Evolutionary conservation across 2,888 invertebrate species (phyloP).

Genomic region (Sceliomorpha sp.): DNA sequence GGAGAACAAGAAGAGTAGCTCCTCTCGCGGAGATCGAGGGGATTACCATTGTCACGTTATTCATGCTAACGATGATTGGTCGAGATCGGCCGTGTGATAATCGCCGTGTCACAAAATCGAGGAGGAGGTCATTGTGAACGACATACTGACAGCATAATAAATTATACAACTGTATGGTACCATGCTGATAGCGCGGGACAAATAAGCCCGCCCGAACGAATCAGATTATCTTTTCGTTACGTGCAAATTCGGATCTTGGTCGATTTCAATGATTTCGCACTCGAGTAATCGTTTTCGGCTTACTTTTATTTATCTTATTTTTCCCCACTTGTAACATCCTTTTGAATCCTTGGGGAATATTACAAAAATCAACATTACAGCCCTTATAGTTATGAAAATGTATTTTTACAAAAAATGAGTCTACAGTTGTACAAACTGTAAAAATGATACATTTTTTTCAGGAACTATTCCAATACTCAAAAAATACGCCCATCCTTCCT

Average conservation of each 20-base stretch:
- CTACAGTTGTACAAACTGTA: no score
- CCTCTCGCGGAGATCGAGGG: conserved; percentile 63
- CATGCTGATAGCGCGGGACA: conserved; percentile 44
- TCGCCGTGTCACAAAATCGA: conserved; percentile 76
- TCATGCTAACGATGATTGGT: conserved; percentile 78
- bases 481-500: no score
- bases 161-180: conserved; percentile 64
- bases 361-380: no score
- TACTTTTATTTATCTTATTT: no score
- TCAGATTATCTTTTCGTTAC: conserved; percentile 40
- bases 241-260: conserved; percentile 17
- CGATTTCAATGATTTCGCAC: conserved; percentile 10
- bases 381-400: no score
- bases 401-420: no score
- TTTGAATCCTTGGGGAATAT: no score
- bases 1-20: conserved; percentile 49
- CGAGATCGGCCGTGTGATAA: conserved; percentile 75
- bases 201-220: conserved; percentile 33
- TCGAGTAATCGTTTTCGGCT: no score
- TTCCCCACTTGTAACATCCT: no score
- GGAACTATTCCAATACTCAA: no score
- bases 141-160: conserved; percentile 79
- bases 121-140: conserved; percentile 77
- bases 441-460: no score
- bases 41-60: conserved; percentile 77